phyloP scores from a whole-genome alignment of 2,888 invertebrate species.

The Octonoba sinensis region DNA sequence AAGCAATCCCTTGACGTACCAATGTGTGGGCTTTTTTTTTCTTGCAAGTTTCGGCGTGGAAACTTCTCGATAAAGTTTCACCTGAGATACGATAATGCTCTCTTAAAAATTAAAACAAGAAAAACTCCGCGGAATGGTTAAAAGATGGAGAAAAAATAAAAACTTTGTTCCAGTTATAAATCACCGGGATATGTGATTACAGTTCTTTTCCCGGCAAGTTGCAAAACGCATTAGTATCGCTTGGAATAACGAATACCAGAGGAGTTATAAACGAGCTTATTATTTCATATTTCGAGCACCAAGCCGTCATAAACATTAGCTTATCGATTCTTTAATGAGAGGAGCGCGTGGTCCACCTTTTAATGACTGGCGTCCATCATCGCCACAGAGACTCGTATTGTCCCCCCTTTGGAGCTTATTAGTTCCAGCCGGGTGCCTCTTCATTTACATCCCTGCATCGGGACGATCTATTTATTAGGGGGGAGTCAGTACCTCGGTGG shows the following conservation, averaged over 20 bases:
- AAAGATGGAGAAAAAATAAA: conserved; percentile 7
- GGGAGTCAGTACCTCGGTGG: conserved; percentile 41
- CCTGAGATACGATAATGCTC: conserved; percentile 50
- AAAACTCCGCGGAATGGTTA: background rate
- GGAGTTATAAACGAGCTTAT: conserved; percentile 64
- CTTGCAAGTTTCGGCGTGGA: background rate
- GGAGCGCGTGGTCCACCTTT: conserved; percentile 46
- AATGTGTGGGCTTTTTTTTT: conserved; percentile 39
- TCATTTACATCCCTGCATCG: conserved; percentile 59
- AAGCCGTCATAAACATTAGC: conserved; percentile 63
- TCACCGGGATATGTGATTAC: conserved; percentile 55
- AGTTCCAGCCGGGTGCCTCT: conserved; percentile 58
- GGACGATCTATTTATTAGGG: conserved; percentile 60
- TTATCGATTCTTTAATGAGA: conserved; percentile 64
- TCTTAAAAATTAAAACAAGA: conserved; percentile 29
- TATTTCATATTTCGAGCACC: conserved; percentile 62
- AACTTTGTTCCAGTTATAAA: conserved; percentile 42
- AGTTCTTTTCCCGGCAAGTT: conserved; percentile 29
- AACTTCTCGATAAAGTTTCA: conserved; percentile 42
- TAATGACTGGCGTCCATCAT: conserved; percentile 62
- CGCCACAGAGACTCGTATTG: background rate
- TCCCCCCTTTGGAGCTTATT: conserved; percentile 48
- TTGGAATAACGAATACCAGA: conserved; percentile 57
- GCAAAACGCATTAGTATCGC: conserved; percentile 60
- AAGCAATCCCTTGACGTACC: conserved; percentile 48